A percentile compares a stretch with the other conserved stretches of the same genome.
Conservation (phyloP, 2,797 vertebrate species). For the Perodicticus potto region DNA sequence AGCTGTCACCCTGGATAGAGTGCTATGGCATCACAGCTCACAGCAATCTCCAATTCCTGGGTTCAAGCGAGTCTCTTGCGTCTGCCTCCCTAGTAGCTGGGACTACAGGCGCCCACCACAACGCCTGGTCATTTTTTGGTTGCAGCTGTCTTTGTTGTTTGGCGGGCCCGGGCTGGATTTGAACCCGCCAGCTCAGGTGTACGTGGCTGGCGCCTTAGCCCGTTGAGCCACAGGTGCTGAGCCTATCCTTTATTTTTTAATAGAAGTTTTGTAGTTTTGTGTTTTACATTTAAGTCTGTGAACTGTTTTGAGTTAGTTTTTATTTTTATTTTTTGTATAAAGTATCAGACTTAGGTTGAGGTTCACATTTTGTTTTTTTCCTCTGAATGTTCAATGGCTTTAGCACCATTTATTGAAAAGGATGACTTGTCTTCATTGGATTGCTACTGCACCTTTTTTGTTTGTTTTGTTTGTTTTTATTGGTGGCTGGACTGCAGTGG, state of each 20-base stretch:
- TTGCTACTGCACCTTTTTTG: background rate
- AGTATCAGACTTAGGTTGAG: background rate
- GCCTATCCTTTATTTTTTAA: background rate
- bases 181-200: too few relatives aligned
- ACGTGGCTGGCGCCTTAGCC: too few relatives aligned
- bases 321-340: background rate
- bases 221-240: too few relatives aligned
- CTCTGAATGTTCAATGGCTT: background rate
- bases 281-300: background rate
- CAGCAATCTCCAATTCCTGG: too few relatives aligned
- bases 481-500: background rate
- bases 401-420: background rate
- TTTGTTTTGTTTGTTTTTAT: background rate
- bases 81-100: too few relatives aligned
- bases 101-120: too few relatives aligned
- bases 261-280: background rate
- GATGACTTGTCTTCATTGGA: background rate
- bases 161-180: too few relatives aligned
- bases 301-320: background rate
- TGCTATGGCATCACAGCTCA: too few relatives aligned
- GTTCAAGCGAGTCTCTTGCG: too few relatives aligned
- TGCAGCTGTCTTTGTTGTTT: too few relatives aligned
- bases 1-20: too few relatives aligned
- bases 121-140: too few relatives aligned
- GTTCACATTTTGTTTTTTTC: background rate